A percentile compares a stretch with the other conserved stretches of the same genome.
Evolutionary conservation across 1,140 invertebrate genomes (phyloP).

Genomic region (Drosophila varians): DNA sequence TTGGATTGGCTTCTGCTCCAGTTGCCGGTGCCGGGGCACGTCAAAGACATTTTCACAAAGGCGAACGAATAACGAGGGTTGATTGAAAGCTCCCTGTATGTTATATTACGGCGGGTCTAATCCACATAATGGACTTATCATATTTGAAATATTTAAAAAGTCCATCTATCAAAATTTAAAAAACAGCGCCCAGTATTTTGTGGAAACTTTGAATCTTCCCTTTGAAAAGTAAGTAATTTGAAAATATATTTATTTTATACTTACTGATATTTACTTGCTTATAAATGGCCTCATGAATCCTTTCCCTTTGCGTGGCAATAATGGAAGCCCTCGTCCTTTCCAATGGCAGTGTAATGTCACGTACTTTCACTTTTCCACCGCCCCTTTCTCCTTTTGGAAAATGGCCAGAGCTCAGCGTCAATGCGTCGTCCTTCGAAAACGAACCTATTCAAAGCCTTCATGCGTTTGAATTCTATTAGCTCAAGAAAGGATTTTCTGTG

Average conservation of each 20-base stretch:
- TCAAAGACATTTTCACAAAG: conserved; percentile 17
- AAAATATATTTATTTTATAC: neutral
- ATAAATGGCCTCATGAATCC: neutral
- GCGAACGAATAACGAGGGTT: conserved; percentile 9
- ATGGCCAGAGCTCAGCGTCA: conserved; percentile 54
- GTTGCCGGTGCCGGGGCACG: conserved; percentile 14
- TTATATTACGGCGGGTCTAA: neutral
- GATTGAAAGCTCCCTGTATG: neutral
- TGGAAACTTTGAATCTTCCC: neutral
- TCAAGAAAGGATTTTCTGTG: conserved; percentile 72
- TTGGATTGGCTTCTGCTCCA: conserved; percentile 8
- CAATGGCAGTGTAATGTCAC: conserved; percentile 62
- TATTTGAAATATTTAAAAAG: neutral
- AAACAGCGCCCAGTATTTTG: too few species aligned
- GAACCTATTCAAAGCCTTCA: conserved; percentile 79
- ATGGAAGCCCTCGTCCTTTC: conserved; percentile 45
- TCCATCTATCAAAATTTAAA: neutral
- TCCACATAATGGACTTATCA: neutral
- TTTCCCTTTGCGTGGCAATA: neutral
- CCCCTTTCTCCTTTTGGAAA: conserved; percentile 3
- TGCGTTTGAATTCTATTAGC: conserved; percentile 81
- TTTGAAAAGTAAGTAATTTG: neutral
- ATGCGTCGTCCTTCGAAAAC: conserved; percentile 70
- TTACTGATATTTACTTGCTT: neutral
- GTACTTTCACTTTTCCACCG: conserved; percentile 73